Base-by-base conservation (phyloP, 1,140 invertebrate species). In the Brachionus angularis region DNA sequence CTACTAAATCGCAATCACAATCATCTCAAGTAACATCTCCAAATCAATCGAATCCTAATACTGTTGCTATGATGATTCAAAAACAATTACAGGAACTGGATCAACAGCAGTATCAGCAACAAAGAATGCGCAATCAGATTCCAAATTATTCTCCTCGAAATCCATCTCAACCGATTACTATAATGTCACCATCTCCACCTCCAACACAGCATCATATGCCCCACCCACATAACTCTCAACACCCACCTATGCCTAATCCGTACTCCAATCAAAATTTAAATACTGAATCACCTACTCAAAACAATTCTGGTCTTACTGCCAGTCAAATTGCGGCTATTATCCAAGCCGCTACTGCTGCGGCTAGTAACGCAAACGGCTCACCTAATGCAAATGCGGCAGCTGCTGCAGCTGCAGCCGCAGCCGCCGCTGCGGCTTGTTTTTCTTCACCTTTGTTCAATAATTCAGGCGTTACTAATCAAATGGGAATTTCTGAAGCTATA, bases 31-130 rank as follows among this genome's bases (percentile, higher is more conserved):
- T n/a, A n/a, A n/a, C n/a, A n/a, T n/a, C n/a, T n/a, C 53, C 53
- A 1, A 58, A 36, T 23, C 39, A 31, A 12, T 18, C 39, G 1
- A 1, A 16, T 39, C 53, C 36, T 39, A 58, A 58, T 39, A 39
- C 53, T 7, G 34, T 58, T 23, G 53, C 10, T 23, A 58, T 58
- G 53, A 14, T 58, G 3, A 58, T 58, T 25, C 53, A 58, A 39
- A 58, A 58, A 58, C 33, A 58, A 21, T 33, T 58, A 23, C 53
- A 58, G 10, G 53, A 58, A 23, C n/a, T 58, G 0, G 53, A 58
- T 18, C 53, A 58, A 34, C 53, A 58, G 16, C n/a, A 18, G 0
- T 53, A 31, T 53, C 12, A n/a, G n/a, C 27, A 16, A 31, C 25
- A 21, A n/a, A n/a, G n/a, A n/a, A n/a, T n/a, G n/a, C n/a, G n/a